Conservation (phyloP, 2,888 invertebrate genomes). For the Chrysolina haemoptera region DNA sequence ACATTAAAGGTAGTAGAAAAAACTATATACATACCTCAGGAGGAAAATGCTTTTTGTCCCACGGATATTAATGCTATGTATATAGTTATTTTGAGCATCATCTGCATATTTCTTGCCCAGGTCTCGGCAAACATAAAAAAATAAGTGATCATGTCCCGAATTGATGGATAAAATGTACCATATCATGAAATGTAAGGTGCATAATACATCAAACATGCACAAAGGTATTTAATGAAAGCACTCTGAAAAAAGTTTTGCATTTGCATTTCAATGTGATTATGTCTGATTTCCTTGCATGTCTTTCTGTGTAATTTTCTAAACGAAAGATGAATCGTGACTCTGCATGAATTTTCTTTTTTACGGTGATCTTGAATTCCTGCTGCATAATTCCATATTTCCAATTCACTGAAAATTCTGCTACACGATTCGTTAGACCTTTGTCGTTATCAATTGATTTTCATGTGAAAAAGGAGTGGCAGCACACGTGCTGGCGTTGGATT, state of each 20-base stretch:
- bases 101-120: too few species aligned
- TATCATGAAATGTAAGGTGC: not conserved
- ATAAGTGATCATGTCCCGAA: too few species aligned
- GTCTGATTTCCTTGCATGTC: not conserved
- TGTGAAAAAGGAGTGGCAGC: not conserved
- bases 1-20: too few species aligned
- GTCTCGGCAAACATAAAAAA: too few species aligned
- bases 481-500: not conserved
- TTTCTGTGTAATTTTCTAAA: constrained; percentile 1
- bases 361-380: not conserved
- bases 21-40: too few species aligned
- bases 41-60: too few species aligned
- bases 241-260: too few species aligned
- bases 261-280: not conserved
- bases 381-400: constrained; percentile 11
- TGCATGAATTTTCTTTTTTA: not conserved
- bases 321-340: not conserved
- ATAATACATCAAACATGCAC: too few species aligned
- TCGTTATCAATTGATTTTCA: constrained; percentile 13
- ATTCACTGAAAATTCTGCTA: not conserved
- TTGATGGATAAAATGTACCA: too few species aligned
- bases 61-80: too few species aligned
- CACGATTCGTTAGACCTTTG: constrained; percentile 14
- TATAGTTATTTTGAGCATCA: too few species aligned
- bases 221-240: too few species aligned